Percentiles rank a stretch among this genome's conserved stretches.
Evolutionary conservation across 2,888 invertebrate species (phyloP).

Genomic region (Synergus itoensis): DNA sequence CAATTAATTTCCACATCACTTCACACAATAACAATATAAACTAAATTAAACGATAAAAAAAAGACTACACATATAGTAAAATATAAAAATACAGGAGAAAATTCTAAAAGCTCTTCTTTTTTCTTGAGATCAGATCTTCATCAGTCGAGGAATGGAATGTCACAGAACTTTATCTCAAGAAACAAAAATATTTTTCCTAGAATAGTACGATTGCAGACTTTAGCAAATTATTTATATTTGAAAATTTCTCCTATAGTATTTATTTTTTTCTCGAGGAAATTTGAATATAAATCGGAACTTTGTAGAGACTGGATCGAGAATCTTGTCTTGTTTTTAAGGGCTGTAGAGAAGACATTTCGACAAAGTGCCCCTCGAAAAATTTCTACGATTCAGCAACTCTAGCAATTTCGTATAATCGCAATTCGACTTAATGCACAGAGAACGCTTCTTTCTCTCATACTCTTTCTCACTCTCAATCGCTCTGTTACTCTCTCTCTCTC

Average conservation of each 20-base stretch:
- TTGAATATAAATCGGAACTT: not conserved
- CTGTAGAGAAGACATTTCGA: slow-evolving; percentile 25
- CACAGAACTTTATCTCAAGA: not conserved
- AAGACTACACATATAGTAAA: not conserved
- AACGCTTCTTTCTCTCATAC: slow-evolving; percentile 42
- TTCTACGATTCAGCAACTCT: slow-evolving; percentile 51
- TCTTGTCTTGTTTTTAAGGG: slow-evolving; percentile 31
- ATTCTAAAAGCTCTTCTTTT: not conserved
- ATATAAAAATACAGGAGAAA: slow-evolving; percentile 3
- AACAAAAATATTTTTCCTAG: too few relatives aligned
- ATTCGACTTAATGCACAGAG: slow-evolving; percentile 45
- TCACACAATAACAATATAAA: not conserved
- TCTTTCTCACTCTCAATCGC: slow-evolving; percentile 48
- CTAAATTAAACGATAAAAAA: not conserved
- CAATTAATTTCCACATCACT: not conserved
- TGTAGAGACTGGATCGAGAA: slow-evolving; percentile 13
- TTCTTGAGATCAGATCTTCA: not conserved
- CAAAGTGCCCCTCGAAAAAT: slow-evolving; percentile 19
- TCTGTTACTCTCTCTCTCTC: slow-evolving; percentile 47
- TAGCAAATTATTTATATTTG: not conserved
- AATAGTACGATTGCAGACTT: not conserved
- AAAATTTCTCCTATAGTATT: not conserved
- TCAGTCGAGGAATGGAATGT: slow-evolving; percentile 5
- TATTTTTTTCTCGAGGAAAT: not conserved
- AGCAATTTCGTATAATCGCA: slow-evolving; percentile 48